These are phyloP conservation scores for Choristoneura rosaceana DNA, from an alignment of 2,888 invertebrate genomes.

Conservation along the genomic window DNA sequence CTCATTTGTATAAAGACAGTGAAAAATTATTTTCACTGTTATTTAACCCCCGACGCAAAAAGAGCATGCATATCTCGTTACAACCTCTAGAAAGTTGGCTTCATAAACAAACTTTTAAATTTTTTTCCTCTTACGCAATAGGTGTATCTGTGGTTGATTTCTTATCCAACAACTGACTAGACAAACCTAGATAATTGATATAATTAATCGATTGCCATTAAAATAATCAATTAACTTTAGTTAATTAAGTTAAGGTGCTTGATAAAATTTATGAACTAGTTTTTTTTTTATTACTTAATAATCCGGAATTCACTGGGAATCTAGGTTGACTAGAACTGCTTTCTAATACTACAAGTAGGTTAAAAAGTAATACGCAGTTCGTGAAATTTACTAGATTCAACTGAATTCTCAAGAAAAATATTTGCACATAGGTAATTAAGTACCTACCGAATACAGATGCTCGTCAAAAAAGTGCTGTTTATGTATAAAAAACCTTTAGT, in stretches of 20 bases:
- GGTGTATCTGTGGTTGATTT: not conserved
- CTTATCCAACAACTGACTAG: not conserved
- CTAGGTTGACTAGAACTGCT: constrained; percentile 21
- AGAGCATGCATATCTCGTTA: too few species aligned
- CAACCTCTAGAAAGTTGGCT: not conserved
- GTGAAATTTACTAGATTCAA: too few species aligned
- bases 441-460: too few species aligned
- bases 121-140: not conserved
- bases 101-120: not conserved
- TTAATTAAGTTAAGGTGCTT: too few species aligned
- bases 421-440: too few species aligned
- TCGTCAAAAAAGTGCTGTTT: too few species aligned
- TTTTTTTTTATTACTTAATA: constrained; percentile 26
- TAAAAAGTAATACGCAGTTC: not conserved
- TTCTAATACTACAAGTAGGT: constrained; percentile 2
- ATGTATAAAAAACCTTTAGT: too few species aligned
- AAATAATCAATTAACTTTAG: constrained; percentile 23
- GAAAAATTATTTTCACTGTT: too few species aligned
- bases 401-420: too few species aligned
- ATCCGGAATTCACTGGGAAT: constrained; percentile 26
- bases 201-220: constrained; percentile 27
- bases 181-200: not conserved
- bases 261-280: constrained; percentile 31
- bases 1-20: too few species aligned
- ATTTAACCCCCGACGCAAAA: too few species aligned